phyloP scores from a whole-genome alignment of 2,113 vertebrate genomes.

The Petroica traversi region DNA sequence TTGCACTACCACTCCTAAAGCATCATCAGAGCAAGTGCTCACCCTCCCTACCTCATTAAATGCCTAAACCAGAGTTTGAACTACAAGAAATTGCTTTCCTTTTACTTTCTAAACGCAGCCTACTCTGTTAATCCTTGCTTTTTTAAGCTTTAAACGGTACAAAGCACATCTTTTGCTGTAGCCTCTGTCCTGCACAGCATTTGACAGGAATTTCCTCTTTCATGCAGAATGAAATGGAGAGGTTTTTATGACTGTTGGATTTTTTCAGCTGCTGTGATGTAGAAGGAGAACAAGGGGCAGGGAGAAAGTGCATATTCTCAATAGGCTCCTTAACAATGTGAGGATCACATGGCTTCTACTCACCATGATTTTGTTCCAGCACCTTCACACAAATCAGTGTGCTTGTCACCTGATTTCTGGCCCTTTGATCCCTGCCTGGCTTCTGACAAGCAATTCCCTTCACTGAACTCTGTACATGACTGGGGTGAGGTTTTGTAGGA shows the following conservation, averaged over 20 bases:
- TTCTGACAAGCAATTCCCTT: conserved; percentile 15
- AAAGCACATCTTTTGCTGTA: not conserved
- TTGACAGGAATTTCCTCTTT: not conserved
- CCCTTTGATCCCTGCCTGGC: not conserved
- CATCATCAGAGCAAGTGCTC: not conserved
- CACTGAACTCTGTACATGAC: not conserved
- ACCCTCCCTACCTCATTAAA: not conserved
- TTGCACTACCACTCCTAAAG: not conserved
- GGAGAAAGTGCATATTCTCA: not conserved
- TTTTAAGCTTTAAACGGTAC: not conserved
- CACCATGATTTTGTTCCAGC: not conserved
- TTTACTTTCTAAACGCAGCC: not conserved
- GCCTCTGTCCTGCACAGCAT: not conserved
- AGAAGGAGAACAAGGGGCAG: not conserved
- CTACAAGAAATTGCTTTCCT: not conserved
- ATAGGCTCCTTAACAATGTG: not conserved
- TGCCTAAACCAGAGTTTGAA: not conserved
- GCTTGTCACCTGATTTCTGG: not conserved
- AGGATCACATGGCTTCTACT: not conserved
- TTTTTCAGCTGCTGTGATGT: not conserved
- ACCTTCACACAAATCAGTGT: not conserved
- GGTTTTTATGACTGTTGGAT: not conserved
- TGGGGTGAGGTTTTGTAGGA: not conserved
- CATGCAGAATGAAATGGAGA: not conserved
- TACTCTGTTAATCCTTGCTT: not conserved